Evolutionary conservation across 2,113 vertebrate species (phyloP), one percentile per base, ranked within the genome.

Genomic region (Caloenas nicobarica): DNA sequence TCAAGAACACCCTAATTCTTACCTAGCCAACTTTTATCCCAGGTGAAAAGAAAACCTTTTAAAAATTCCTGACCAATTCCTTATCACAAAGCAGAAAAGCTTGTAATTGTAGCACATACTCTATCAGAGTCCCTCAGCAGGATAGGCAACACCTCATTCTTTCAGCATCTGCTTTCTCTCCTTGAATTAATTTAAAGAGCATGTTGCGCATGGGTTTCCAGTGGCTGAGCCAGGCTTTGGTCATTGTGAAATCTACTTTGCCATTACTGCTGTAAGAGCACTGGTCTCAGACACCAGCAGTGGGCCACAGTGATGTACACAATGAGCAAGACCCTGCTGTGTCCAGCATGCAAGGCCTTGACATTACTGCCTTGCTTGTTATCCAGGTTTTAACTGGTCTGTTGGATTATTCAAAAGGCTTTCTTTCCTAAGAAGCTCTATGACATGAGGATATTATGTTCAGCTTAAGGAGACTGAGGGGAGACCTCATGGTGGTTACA

Each of bases 91-190:
- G 25, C 69, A 78, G 57, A 92, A 81, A 88, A 92, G 65, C 57
- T 65, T 81, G 83, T 88, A 78, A 88, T 54, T 71, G 60, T 33
- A 86, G 81, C 69, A 90, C 61, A 84, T 64, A n/a, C 40, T 61
- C 80, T 96, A 90, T 71, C 88, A 94, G 57, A 84, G 61, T 29
- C 65, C 40, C 93, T 86, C 86, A 84, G 86, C 96, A 95, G 92
- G 93, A 86, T 86, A 92, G 57, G 33, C 71, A 88, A 36, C 50
- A n/a, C 79, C 60, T 89, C 53, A 96, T 95, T 96, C 90, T 84
- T 88, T 84, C 88, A 93, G 88, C 96, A 95, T 92, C 92, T 96
- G 95, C 83, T 72, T 93, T 96, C 95, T 92, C 96, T 94, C 86
- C 90, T 88, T 91, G 95, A 95, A 88, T 92, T 96, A 94, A 96